phyloP scores from a whole-genome alignment of 30 jellyfish, hydroid and myxozoan genomes.

The Cassiopea andromeda region DNA sequence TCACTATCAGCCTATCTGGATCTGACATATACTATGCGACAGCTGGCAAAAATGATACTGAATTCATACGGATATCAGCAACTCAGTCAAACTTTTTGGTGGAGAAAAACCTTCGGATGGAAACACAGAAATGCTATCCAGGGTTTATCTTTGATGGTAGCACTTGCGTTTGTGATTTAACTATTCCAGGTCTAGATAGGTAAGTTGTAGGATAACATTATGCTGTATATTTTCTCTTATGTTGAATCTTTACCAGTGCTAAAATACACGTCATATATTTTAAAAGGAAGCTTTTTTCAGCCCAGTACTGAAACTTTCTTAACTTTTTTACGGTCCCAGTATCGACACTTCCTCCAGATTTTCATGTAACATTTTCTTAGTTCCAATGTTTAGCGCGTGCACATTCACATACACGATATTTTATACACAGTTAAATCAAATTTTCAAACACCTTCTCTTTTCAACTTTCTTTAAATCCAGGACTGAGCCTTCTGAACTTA shows the following conservation, averaged over 20 bases:
- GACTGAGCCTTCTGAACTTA: too few relatives aligned
- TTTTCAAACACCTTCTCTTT: too few relatives aligned
- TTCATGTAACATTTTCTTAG: background rate
- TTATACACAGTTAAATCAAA: too few relatives aligned
- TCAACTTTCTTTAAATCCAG: too few relatives aligned
- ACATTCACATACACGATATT: too few relatives aligned
- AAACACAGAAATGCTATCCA: conserved; percentile 22
- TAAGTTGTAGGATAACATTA: background rate
- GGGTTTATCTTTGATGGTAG: conserved; percentile 3
- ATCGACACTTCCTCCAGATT: background rate
- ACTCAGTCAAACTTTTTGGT: background rate
- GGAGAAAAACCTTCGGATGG: conserved; percentile 21
- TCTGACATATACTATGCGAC: conserved; percentile 1
- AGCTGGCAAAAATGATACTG: conserved; percentile 34
- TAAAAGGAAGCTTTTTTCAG: background rate
- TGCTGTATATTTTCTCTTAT: too few relatives aligned
- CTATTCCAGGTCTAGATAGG: conserved; percentile 50
- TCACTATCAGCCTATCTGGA: conserved; percentile 32
- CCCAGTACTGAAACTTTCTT: conserved; percentile 28
- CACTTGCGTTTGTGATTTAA: conserved; percentile 48
- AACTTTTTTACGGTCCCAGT: conserved; percentile 57
- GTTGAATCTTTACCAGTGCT: too few relatives aligned
- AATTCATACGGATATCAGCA: conserved; percentile 39
- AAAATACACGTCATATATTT: too few relatives aligned
- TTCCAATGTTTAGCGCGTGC: too few relatives aligned